Evolutionary conservation across 2,797 vertebrate species (phyloP).

Genomic region (Phylloscopus collybita): DNA sequence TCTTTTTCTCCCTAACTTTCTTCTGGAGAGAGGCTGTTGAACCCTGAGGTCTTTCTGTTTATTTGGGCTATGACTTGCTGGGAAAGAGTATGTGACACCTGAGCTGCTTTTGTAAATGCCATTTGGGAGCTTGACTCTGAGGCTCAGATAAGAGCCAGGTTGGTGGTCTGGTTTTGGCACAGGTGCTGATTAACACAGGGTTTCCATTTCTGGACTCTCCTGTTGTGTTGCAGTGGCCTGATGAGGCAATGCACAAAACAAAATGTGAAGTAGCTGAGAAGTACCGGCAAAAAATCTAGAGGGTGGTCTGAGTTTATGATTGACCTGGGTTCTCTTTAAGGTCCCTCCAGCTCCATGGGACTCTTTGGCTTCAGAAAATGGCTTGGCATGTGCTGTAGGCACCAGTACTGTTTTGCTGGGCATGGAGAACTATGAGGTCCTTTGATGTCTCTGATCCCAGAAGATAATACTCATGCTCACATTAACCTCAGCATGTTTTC

Average conservation of each 20-base stretch:
- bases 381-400: not conserved
- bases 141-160: not conserved
- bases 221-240: not conserved
- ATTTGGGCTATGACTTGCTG: not conserved
- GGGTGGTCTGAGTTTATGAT: not conserved
- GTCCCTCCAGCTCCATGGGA: not conserved
- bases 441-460: constrained; percentile 2
- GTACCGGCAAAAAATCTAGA: not conserved
- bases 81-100: not conserved
- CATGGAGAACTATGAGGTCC: not conserved
- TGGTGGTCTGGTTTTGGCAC: not conserved
- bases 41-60: not conserved
- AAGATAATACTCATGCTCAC: constrained; percentile 1
- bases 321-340: not conserved
- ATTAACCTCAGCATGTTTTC: constrained; percentile 39
- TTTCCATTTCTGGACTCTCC: not conserved
- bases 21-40: not conserved
- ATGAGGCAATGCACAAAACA: not conserved
- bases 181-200: not conserved
- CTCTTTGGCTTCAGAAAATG: not conserved
- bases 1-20: not conserved
- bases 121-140: not conserved
- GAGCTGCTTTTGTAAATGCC: not conserved
- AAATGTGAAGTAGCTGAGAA: not conserved
- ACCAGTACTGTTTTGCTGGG: not conserved